These are phyloP conservation scores for Idaea aversata DNA, from an alignment of 2,888 invertebrate genomes.

Conservation along the genomic window DNA sequence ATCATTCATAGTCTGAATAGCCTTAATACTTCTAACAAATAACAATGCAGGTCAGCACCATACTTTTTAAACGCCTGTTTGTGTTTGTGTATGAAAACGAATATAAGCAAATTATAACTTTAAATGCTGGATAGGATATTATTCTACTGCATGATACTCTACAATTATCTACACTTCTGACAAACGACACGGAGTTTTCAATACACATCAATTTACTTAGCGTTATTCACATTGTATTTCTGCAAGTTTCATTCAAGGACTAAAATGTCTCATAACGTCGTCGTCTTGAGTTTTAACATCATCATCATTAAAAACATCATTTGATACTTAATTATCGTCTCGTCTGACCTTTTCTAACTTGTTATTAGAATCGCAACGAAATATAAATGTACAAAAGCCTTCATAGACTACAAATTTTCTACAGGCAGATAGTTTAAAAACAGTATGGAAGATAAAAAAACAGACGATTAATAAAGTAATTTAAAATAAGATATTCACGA, in stretches of 20 bases:
- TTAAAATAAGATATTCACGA: too few species aligned
- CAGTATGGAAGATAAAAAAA: background rate
- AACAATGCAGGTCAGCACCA: background rate
- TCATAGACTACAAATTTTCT: background rate
- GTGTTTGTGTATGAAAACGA: too few species aligned
- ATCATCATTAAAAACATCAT: conserved; percentile 42
- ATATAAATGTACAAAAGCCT: background rate
- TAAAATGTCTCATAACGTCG: background rate
- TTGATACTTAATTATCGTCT: conserved; percentile 48
- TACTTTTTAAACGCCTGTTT: background rate
- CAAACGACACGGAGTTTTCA: conserved; percentile 1
- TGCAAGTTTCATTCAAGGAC: conserved; percentile 2
- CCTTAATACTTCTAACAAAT: background rate
- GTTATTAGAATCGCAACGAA: conserved; percentile 48
- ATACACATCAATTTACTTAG: conserved; percentile 6
- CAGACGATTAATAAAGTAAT: too few species aligned
- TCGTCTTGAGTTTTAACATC: conserved; percentile 17
- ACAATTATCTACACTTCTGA: background rate
- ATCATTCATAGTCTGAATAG: background rate
- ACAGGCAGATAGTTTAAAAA: background rate
- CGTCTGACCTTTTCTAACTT: conserved; percentile 57
- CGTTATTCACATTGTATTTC: background rate
- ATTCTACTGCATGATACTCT: background rate
- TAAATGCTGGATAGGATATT: background rate
- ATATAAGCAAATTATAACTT: too few species aligned